Conservation (phyloP, 2,113 vertebrate species). For the Xyrauchen texanus region DNA sequence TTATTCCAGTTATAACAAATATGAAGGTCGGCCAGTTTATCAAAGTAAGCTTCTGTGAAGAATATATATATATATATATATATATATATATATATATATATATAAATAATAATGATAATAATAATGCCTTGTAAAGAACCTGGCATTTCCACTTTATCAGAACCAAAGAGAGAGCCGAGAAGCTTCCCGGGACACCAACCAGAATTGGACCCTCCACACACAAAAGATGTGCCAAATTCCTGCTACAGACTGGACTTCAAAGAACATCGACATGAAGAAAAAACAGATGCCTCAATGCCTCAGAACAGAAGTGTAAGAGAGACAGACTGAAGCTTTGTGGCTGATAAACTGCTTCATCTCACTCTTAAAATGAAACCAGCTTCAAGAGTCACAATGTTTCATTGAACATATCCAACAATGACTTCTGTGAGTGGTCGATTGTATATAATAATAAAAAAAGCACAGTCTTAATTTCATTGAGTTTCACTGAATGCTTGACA, state of each 20-base stretch:
- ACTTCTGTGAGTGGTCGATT: no score
- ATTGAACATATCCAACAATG: no score
- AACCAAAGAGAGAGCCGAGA: slow-evolving; percentile 41
- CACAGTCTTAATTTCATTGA: no score
- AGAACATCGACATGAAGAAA: not conserved
- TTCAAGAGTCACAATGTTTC: no score
- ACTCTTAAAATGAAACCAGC: no score
- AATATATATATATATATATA: no score
- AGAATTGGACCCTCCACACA: slow-evolving; percentile 49
- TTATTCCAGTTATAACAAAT: slow-evolving; percentile 58
- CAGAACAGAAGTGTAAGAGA: no score
- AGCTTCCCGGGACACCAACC: slow-evolving; percentile 57
- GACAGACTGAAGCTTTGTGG: no score
- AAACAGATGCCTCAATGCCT: not conserved
- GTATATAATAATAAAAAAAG: no score
- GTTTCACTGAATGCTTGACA: no score
- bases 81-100: no score
- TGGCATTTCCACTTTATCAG: slow-evolving; percentile 23
- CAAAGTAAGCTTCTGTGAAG: slow-evolving; percentile 37
- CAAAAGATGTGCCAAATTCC: slow-evolving; percentile 47
- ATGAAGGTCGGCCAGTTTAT: slow-evolving; percentile 30
- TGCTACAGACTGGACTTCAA: slow-evolving; percentile 53
- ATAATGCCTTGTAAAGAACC: not conserved
- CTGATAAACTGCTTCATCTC: no score
- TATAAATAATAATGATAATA: not conserved